These are phyloP conservation scores for Clistopyga incitator DNA, from an alignment of 2,888 invertebrate species.

Conservation along the genomic window DNA sequence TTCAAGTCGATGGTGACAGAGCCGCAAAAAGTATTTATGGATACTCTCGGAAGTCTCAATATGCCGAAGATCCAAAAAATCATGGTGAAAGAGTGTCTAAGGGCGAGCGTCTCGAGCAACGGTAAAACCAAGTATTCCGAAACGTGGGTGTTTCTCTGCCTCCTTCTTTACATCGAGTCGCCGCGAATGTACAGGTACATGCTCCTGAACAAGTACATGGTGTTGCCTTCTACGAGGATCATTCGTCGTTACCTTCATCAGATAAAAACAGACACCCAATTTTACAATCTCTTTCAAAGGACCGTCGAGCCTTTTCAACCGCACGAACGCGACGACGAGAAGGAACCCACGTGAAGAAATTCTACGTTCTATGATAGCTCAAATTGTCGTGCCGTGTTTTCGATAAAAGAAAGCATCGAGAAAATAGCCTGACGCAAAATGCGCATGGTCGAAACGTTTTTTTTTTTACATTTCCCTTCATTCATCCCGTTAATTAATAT, in stretches of 20 bases:
- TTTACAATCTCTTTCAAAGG: conserved; percentile 75
- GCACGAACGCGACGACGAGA: conserved; percentile 63
- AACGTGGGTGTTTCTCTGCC: conserved; percentile 76
- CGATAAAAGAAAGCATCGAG: conserved; percentile 17
- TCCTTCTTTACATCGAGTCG: conserved; percentile 76
- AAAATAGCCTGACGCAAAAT: neutral
- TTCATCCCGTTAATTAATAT: conserved; percentile 2
- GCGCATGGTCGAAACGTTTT: neutral
- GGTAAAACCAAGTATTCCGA: conserved; percentile 72
- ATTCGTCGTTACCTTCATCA: conserved; percentile 74
- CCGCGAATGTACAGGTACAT: conserved; percentile 76
- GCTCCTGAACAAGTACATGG: conserved; percentile 74
- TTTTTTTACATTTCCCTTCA: neutral
- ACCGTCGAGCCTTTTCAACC: conserved; percentile 75
- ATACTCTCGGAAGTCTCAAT: conserved; percentile 69
- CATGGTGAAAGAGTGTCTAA: conserved; percentile 76
- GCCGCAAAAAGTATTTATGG: conserved; percentile 58
- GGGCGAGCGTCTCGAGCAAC: conserved; percentile 67
- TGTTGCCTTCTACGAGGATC: conserved; percentile 72
- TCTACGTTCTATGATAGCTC: neutral
- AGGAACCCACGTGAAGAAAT: conserved; percentile 64
- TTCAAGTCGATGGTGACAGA: conserved; percentile 54
- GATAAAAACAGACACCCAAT: conserved; percentile 75
- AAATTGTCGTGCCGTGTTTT: conserved; percentile 26
- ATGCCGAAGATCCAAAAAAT: conserved; percentile 77